Evolutionary conservation across 2,113 vertebrate species (phyloP).

Genomic region (Ciconia boyciana): DNA sequence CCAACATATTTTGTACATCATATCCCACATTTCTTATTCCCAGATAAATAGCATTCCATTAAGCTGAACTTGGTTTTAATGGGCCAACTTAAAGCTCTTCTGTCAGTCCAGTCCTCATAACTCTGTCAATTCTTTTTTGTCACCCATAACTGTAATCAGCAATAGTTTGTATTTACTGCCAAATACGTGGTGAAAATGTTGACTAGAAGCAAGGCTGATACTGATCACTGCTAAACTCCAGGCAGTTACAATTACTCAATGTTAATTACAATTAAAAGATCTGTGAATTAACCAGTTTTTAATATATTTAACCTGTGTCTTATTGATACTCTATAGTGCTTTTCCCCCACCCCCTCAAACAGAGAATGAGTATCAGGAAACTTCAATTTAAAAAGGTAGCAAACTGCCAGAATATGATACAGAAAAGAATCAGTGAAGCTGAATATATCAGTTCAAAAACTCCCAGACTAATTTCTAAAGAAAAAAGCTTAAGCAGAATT

Average conservation of each 20-base stretch:
- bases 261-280: neutral
- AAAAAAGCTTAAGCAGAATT: neutral
- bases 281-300: neutral
- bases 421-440: neutral
- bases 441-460: neutral
- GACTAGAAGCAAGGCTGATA: neutral
- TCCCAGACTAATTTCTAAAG: neutral
- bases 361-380: neutral
- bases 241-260: neutral
- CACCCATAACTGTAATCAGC: neutral
- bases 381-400: neutral
- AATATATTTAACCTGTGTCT: neutral
- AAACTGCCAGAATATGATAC: neutral
- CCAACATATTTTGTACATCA: neutral
- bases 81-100: neutral
- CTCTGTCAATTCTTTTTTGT: neutral
- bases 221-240: neutral
- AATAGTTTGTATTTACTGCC: neutral
- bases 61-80: neutral
- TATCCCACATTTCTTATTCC: neutral
- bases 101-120: neutral
- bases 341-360: neutral
- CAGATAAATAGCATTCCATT: neutral
- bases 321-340: neutral
- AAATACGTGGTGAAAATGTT: neutral